Evolutionary conservation across 2,888 invertebrate species (phyloP), one percentile per base, ranked within the genome.

Genomic region (Cataglyphis altisquamis): DNA sequence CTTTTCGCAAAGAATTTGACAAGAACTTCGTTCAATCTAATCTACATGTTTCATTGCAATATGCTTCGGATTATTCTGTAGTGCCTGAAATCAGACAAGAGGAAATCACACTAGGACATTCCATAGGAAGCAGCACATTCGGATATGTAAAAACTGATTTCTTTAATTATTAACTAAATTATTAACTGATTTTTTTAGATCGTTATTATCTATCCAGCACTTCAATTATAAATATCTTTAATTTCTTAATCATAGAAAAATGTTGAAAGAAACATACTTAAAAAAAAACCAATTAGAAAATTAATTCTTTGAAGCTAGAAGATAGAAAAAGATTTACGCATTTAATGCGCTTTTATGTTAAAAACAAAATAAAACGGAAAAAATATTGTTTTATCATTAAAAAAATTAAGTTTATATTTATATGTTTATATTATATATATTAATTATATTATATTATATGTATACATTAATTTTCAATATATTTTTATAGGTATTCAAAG

Each of bases 111-210:
- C 95, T 98, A 41, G 97, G 15, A 98, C 98, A 93, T 98, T 98
- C 94, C 96, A 41, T 99, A 75, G 99, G 99, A 0, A 98, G 98
- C 84, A 99, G 99, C 0, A 99, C 99, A 0, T 99, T 99, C 93
- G 99, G 99, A 0, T 98, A 99, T 95, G 99, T 94, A 84, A 80
- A 15, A 75, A n/a, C 3, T 74, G n/a, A 62, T 62, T 72, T 29
- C 3, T 3, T 29, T 70, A 41, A 41, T 41, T 41, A 41, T 41
- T 18, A 9, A 39, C 1, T 39, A 9, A 39, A 39, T 39, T 39
- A 39, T 41, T 41, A 12, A 10, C 0, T 12, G 10, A 41, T 41
- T 41, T 12, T 12, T 41, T 41, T 12, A 39, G 8, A 41, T 41
- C 12, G 10, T 41, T 41, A 41, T 41, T 66, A n/a, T 41, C 41